Evolutionary conservation across 2,888 invertebrate genomes (phyloP).

Genomic region (Xanthostigma xanthostigma): DNA sequence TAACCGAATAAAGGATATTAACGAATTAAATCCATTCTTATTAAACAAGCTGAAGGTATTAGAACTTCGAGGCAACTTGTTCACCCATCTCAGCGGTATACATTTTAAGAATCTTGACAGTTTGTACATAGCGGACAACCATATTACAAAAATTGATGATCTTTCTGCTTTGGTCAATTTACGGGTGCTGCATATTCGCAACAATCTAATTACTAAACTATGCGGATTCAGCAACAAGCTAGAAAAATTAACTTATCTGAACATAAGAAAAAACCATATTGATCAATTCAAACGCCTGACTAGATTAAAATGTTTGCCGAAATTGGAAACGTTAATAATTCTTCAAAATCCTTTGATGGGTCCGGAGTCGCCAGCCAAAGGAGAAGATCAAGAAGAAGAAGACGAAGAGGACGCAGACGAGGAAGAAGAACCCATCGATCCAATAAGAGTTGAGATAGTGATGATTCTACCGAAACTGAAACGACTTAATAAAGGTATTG

Average conservation of each 20-base stretch:
- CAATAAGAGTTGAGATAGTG: slow-evolving; percentile 30
- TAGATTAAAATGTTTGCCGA: slow-evolving; percentile 33
- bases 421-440: slow-evolving; percentile 12
- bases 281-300: slow-evolving; percentile 34
- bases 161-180: slow-evolving; percentile 43
- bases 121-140: slow-evolving; percentile 62
- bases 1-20: slow-evolving; percentile 26
- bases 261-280: slow-evolving; percentile 39
- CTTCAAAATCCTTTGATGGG: slow-evolving; percentile 35
- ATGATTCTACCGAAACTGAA: slow-evolving; percentile 36
- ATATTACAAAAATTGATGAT: slow-evolving; percentile 43
- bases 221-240: slow-evolving; percentile 33
- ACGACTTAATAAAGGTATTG: slow-evolving; percentile 36
- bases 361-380: slow-evolving; percentile 7
- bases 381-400: slow-evolving; percentile 13
- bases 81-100: slow-evolving; percentile 29
- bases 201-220: slow-evolving; percentile 42
- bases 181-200: slow-evolving; percentile 54
- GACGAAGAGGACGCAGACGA: slow-evolving; percentile 13
- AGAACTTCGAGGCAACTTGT: slow-evolving; percentile 36
- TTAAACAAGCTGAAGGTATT: slow-evolving; percentile 31
- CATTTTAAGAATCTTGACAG: slow-evolving; percentile 44
- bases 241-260: slow-evolving; percentile 36
- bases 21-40: slow-evolving; percentile 10
- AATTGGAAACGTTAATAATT: slow-evolving; percentile 34